Percentiles rank a stretch among this genome's conserved stretches.
Conservation (phyloP, 2,113 vertebrate genomes). For the Himantopus leucocephalus region DNA sequence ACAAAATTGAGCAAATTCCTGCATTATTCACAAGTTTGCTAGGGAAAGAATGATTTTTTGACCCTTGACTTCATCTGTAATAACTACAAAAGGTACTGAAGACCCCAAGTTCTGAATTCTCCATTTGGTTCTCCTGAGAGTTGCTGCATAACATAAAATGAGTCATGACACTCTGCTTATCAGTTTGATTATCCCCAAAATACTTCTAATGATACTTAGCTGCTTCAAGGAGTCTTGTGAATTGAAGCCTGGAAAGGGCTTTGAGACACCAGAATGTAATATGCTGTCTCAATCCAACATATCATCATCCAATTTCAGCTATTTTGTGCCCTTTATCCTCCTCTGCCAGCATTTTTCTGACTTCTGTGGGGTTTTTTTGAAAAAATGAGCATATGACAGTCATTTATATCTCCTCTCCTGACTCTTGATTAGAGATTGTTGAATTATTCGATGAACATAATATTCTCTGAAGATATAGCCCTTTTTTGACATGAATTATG, state of each 20-base stretch:
- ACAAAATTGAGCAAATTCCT: neutral
- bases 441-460: neutral
- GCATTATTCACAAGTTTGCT: neutral
- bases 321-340: neutral
- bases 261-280: neutral
- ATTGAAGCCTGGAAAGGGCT: neutral
- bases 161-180: neutral
- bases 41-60: neutral
- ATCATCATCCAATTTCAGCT: neutral
- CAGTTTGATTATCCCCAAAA: neutral
- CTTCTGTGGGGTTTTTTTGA: neutral
- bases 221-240: neutral
- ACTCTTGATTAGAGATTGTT: neutral
- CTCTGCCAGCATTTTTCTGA: neutral
- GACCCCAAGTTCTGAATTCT: neutral
- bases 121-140: neutral
- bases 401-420: neutral
- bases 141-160: neutral
- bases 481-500: neutral
- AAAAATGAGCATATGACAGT: neutral
- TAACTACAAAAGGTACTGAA: neutral
- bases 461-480: neutral
- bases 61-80: neutral
- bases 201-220: neutral
- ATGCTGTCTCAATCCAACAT: neutral